phyloP scores from a whole-genome alignment of 2,888 invertebrate genomes.

The Agapetus fuscipes region DNA sequence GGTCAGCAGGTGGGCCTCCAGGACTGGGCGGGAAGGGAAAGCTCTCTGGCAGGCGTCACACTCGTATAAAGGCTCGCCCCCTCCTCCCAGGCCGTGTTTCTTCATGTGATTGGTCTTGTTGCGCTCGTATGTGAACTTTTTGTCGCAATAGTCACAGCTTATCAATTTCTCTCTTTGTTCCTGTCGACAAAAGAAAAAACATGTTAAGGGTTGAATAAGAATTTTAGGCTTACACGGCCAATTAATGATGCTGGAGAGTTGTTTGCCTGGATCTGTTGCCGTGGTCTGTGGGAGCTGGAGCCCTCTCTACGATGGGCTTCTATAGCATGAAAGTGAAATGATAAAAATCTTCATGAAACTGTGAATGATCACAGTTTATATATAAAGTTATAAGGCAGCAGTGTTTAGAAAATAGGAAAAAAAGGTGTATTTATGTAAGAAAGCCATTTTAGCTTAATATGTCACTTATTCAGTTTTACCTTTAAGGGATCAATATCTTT shows the following conservation, averaged over 20 bases:
- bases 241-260: too few species aligned
- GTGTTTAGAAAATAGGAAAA: too few species aligned
- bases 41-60: conserved; percentile 16
- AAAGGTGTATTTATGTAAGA: too few species aligned
- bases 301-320: neutral
- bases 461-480: too few species aligned
- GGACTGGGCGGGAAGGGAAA: conserved; percentile 12
- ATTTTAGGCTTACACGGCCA: too few species aligned
- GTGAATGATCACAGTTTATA: too few species aligned
- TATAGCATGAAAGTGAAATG: neutral
- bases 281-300: too few species aligned
- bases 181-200: conserved; percentile 5
- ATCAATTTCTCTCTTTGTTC: conserved; percentile 18
- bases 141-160: conserved; percentile 20
- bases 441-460: too few species aligned
- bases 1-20: conserved; percentile 14
- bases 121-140: conserved; percentile 21
- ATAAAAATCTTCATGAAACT: too few species aligned
- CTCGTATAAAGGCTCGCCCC: conserved; percentile 2
- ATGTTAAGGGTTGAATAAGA: too few species aligned
- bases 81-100: conserved; percentile 15
- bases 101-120: conserved; percentile 22
- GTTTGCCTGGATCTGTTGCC: neutral
- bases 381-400: too few species aligned
- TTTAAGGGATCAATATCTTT: too few species aligned